phyloP scores from a whole-genome alignment of 2,113 vertebrate genomes.

The Acrocephalus arundinaceus region DNA sequence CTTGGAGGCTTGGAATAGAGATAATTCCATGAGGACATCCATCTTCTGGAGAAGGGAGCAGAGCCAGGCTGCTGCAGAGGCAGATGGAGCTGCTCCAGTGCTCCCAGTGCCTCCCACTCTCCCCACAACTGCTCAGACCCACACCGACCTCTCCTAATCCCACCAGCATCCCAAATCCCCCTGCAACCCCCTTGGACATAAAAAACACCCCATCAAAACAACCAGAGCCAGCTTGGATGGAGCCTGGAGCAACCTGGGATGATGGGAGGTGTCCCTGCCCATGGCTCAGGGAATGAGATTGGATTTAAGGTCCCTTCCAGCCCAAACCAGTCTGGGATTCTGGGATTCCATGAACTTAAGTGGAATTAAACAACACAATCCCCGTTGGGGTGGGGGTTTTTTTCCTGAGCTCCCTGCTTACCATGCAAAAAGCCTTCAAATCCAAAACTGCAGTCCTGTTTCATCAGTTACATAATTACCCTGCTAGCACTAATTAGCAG shows the following conservation, averaged over 20 bases:
- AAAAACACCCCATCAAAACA: not conserved
- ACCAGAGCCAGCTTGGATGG: not conserved
- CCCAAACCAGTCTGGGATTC: not conserved
- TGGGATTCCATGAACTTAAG: not conserved
- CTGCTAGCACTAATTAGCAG: slow-evolving; percentile 55
- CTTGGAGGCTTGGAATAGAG: not conserved
- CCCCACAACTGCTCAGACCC: not conserved
- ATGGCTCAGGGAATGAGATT: not conserved
- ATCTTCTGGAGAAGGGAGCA: not conserved
- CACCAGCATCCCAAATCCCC: not conserved
- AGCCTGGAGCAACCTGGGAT: not conserved
- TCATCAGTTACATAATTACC: slow-evolving; percentile 54
- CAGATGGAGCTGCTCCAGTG: fast-evolving
- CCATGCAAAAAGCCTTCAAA: not conserved
- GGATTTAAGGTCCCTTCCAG: not conserved
- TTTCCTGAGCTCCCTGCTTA: not conserved
- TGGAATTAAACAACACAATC: not conserved
- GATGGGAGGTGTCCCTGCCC: not conserved
- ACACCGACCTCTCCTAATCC: not conserved
- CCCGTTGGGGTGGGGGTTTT: not conserved
- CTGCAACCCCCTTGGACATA: fast-evolving
- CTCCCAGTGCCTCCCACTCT: not conserved
- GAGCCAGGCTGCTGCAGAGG: not conserved
- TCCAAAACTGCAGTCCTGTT: not conserved
- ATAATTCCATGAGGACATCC: not conserved